Base-by-base conservation (phyloP, 2,113 vertebrate species). In the Platycercus adscitus region DNA sequence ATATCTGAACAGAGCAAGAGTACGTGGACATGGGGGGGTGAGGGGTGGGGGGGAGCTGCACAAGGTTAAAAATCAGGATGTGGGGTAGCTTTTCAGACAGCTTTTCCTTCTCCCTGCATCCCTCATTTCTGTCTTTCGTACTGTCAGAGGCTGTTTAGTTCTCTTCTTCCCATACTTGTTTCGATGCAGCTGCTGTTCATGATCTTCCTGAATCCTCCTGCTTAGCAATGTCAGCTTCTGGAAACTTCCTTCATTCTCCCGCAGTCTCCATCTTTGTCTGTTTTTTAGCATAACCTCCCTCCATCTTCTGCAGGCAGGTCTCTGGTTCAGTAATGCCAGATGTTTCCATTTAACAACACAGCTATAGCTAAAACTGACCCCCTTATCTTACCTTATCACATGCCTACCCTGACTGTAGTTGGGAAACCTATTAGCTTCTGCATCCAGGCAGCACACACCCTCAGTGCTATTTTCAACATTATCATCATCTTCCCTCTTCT, bases 11-110 rank as follows among this genome's bases (percentile, higher is more conserved):
- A 61, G 26, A 72, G 28, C 17, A 71, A 53, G 68, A 80, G 49
- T 29, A 53, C 0, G 0, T 21, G 18, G 37, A 13, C 7, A 7
- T 11, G 33, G 9, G 20, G 24, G 7, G 9, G 37, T 11, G 26
- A 16, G 7, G 21, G 15, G 55, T 46, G 6, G 10, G 53, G 31
- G 55, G 6, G 23, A n/a, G 4, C 18, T 76, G 43, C 58, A 41
- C 17, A 29, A 20, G 10, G 16, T 63, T 61, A 65, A 73, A 69
- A 83, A 41, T 5, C 17, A 46, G 25, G 21, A 25, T 56, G 13
- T 28, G 55, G 18, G 15, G 33, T 23, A 56, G 50, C 69, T 68
- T 76, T 56, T 55, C 66, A 70, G 60, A 52, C 19, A 73, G 11
- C 56, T 39, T 72, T 78, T 53, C 35, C 19, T 89, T 83, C 44